Conservation (phyloP, 2,888 invertebrate genomes). For the Sinelater perroti region DNA sequence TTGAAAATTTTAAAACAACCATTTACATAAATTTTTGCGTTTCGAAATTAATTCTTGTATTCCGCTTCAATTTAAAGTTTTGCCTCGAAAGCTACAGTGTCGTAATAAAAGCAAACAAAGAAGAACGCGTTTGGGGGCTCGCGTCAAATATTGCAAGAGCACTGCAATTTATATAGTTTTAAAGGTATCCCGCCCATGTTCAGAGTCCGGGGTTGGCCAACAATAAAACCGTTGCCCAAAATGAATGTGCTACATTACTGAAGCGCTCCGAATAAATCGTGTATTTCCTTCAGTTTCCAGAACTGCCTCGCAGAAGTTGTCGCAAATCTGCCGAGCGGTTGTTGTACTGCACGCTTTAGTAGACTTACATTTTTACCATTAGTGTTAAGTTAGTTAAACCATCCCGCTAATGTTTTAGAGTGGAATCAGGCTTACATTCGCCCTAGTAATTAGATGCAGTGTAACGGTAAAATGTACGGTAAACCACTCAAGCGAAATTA, state of each 20-base stretch:
- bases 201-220: constrained; percentile 53
- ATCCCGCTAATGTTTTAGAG: no score
- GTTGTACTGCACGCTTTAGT: no score
- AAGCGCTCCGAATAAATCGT: constrained; percentile 34
- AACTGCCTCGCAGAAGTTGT: constrained; percentile 16
- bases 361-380: no score
- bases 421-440: no score
- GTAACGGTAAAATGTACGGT: constrained; percentile 1
- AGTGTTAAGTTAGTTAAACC: no score
- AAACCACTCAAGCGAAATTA: constrained; percentile 13
- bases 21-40: no score
- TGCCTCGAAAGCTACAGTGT: constrained; percentile 11
- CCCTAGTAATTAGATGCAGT: no score
- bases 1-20: constrained; percentile 5
- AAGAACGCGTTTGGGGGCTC: constrained; percentile 13
- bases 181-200: constrained; percentile 49
- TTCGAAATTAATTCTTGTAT: no score
- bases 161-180: constrained; percentile 47
- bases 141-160: constrained; percentile 24
- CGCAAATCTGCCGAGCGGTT: constrained; percentile 24
- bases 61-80: no score
- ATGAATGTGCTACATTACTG: constrained; percentile 51
- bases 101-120: constrained; percentile 17
- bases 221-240: constrained; percentile 56
- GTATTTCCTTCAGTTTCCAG: constrained; percentile 25